phyloP scores from a whole-genome alignment of 2,113 vertebrate species.

The Fulmarus glacialis region DNA sequence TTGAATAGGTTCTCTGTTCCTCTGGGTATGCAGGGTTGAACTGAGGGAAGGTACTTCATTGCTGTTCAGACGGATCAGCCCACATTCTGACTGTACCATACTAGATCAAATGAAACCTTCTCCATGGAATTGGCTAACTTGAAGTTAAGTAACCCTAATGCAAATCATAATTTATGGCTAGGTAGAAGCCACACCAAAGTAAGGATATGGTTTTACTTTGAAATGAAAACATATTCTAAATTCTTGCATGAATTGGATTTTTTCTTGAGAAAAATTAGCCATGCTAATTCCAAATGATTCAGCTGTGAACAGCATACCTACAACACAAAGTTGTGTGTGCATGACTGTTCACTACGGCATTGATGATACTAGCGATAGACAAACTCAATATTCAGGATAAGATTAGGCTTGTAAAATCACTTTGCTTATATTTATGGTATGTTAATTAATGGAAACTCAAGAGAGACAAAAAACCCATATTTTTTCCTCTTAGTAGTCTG shows the following conservation, averaged over 20 bases:
- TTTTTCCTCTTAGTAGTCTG: background rate
- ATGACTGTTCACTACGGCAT: background rate
- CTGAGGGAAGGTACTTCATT: background rate
- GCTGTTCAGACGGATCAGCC: background rate
- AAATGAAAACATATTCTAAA: background rate
- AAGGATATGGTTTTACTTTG: background rate
- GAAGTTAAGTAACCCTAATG: background rate
- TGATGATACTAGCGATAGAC: background rate
- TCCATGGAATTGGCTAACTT: background rate
- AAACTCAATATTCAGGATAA: background rate
- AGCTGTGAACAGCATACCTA: background rate
- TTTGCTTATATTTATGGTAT: background rate
- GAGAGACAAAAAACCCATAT: background rate
- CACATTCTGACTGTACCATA: background rate
- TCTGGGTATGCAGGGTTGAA: background rate
- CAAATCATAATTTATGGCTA: background rate
- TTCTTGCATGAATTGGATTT: background rate
- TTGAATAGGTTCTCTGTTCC: background rate
- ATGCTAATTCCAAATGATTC: background rate
- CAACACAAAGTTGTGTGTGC: background rate
- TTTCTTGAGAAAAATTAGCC: background rate
- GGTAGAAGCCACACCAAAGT: background rate
- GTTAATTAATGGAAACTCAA: background rate
- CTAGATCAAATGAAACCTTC: background rate
- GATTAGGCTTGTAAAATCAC: background rate